These are phyloP conservation scores for Nipponacmea schrenckii DNA, from an alignment of 2,888 invertebrate genomes.

Conservation along the genomic window DNA sequence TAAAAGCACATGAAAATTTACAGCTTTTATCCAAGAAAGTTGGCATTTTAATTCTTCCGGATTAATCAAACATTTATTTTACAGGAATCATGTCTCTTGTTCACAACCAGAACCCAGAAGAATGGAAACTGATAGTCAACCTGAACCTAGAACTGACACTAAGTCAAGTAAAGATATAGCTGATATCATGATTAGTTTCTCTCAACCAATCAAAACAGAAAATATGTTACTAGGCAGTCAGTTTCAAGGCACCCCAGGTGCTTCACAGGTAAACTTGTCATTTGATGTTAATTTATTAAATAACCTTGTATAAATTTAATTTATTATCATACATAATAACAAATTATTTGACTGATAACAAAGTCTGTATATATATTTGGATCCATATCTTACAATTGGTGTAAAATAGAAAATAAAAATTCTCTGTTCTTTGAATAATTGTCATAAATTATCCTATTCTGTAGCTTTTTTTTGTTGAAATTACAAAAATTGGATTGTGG, in stretches of 20 bases:
- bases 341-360: neutral
- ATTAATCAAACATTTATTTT: neutral
- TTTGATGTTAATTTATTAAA: too few relatives aligned
- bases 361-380: neutral
- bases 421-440: too few relatives aligned
- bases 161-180: conserved; percentile 32
- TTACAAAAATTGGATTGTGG: too few relatives aligned
- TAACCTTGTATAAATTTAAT: too few relatives aligned
- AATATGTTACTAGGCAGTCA: conserved; percentile 83
- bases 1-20: too few relatives aligned
- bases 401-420: too few relatives aligned
- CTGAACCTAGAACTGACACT: conserved; percentile 37
- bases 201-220: conserved; percentile 86
- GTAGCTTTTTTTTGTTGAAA: too few relatives aligned
- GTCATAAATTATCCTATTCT: too few relatives aligned
- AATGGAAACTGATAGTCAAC: conserved; percentile 17
- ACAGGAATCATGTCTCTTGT: conserved; percentile 38
- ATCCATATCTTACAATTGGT: too few relatives aligned
- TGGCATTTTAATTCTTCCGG: too few relatives aligned
- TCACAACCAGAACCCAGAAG: conserved; percentile 60
- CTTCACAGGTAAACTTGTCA: conserved; percentile 53
- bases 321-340: neutral
- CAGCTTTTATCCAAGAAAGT: too few relatives aligned
- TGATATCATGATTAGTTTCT: conserved; percentile 76
- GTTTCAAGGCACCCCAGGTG: conserved; percentile 59